Base-by-base conservation (phyloP, 1,140 invertebrate genomes). In the Thaumatotibia leucotreta region DNA sequence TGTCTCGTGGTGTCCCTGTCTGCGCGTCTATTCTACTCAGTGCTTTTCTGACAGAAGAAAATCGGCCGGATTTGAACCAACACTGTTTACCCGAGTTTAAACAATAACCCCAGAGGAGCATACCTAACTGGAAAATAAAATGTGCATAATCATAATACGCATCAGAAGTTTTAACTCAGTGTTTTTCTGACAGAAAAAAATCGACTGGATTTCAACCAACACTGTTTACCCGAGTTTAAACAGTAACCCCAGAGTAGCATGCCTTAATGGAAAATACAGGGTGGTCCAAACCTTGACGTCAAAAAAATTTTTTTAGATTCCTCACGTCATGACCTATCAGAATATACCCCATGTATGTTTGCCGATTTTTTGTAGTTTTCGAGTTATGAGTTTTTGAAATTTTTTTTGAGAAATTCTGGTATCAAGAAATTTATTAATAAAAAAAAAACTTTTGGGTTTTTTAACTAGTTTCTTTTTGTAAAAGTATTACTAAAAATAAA, bases 11-110 rank as follows among this genome's bases (percentile, higher is more conserved):
- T 0, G 76, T 91, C 1, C 91, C 91, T 0, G 82, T 91, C 0
- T 91, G 89, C 49, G 78, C 84, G 0, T 84, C 88, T 0, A 80
- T 89, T 0, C 74, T 89, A 2, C 78, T 91, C 4, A 88, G 82
- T 45, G 64, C 77, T 0, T 87, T 82, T 61, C 79, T 92, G n/a
- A 88, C 88, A 0, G 88, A 91, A 4, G 85, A 89, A 2, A 64
- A 71, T 0, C 72, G 79, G 0, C 87, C 87, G 0, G 50, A 79
- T 3, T 80, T 84, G 1, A 32, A 64, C 2, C 73, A 81, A 8
- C 82, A 88, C 66, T 87, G 87, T 49, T 61, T 89, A 17, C 88
- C 88, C 0, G 83, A 88, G 10, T 91, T 74, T 73, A 83, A 73
- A 75, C 54, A 17, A 9, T 45, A 45, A n/a, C 24, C 78, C 77